Evolutionary conservation across 2,888 invertebrate genomes (phyloP).

Genomic region (Lasioglossum oenotherae): DNA sequence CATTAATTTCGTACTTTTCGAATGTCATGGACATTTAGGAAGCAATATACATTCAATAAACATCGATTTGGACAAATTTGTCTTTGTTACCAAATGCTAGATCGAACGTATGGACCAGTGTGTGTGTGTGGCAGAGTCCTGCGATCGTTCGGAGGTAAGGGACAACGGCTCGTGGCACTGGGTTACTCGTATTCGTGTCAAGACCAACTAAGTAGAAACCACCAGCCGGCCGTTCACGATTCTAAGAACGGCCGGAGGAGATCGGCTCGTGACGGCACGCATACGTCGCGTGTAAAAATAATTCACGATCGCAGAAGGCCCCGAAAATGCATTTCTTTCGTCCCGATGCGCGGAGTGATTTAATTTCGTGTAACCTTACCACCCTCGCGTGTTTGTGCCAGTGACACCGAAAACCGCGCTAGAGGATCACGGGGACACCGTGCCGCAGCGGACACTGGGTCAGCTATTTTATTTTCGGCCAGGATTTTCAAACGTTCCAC

Average conservation of each 20-base stretch:
- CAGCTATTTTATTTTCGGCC: conserved; percentile 44
- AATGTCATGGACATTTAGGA: no score
- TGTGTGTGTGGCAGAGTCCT: conserved; percentile 13
- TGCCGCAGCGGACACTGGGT: conserved; percentile 43
- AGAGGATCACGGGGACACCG: not conserved
- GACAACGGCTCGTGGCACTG: conserved; percentile 65
- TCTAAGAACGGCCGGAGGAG: conserved; percentile 30
- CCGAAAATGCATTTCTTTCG: conserved; percentile 48
- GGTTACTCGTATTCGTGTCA: conserved; percentile 76
- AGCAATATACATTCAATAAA: no score
- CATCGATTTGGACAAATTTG: no score
- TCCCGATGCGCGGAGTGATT: conserved; percentile 1
- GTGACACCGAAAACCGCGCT: conserved; percentile 38
- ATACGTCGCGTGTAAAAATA: conserved; percentile 53
- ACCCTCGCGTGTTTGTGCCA: conserved; percentile 51
- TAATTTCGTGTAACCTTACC: conserved; percentile 13
- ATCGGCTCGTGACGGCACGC: conserved; percentile 24
- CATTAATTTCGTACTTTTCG: no score
- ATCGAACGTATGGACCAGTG: no score
- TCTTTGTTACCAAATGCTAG: no score
- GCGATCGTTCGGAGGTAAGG: conserved; percentile 29
- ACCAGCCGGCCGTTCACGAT: conserved; percentile 9
- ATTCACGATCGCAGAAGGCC: conserved; percentile 48
- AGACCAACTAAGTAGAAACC: conserved; percentile 70
- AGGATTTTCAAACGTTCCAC: conserved; percentile 40